Evolutionary conservation across 2,888 invertebrate genomes (phyloP).

Genomic region (Pegoplata infirma): DNA sequence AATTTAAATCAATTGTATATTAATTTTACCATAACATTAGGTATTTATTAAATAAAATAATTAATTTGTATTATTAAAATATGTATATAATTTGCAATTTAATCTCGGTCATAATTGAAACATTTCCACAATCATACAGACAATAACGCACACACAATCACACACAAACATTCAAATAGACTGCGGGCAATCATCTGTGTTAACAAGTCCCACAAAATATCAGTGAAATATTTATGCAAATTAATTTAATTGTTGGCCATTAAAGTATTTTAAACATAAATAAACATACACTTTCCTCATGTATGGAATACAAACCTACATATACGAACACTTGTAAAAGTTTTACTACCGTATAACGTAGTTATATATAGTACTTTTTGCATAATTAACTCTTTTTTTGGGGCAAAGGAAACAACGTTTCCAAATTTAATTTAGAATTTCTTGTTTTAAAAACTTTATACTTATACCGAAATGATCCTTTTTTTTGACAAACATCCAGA

Average conservation of each 20-base stretch:
- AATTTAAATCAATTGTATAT: conserved; percentile 33
- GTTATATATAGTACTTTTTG: conserved; percentile 3
- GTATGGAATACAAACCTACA: conserved; percentile 1
- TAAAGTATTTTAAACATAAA: conserved; percentile 49
- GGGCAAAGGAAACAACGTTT: no score
- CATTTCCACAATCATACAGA: conserved; percentile 39
- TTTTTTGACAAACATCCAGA: no score
- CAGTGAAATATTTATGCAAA: conserved; percentile 61
- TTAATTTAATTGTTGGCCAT: conserved; percentile 61
- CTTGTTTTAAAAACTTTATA: no score
- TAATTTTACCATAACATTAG: conserved; percentile 42
- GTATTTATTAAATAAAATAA: conserved; percentile 57
- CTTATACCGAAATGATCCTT: no score
- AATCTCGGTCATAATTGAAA: conserved; percentile 61
- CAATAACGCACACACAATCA: conserved; percentile 30
- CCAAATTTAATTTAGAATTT: no score
- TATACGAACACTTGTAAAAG: neutral
- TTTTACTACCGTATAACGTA: neutral
- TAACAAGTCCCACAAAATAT: conserved; percentile 51
- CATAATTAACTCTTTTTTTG: conserved; percentile 16
- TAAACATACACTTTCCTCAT: conserved; percentile 1
- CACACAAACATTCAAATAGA: neutral
- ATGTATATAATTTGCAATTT: conserved; percentile 59
- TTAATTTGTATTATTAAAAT: conserved; percentile 59
- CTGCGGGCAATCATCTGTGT: conserved; percentile 34